Evolutionary conservation across 1,140 invertebrate genomes (phyloP), one percentile per base, ranked within the genome.

Genomic region (Cepaea nemoralis): DNA sequence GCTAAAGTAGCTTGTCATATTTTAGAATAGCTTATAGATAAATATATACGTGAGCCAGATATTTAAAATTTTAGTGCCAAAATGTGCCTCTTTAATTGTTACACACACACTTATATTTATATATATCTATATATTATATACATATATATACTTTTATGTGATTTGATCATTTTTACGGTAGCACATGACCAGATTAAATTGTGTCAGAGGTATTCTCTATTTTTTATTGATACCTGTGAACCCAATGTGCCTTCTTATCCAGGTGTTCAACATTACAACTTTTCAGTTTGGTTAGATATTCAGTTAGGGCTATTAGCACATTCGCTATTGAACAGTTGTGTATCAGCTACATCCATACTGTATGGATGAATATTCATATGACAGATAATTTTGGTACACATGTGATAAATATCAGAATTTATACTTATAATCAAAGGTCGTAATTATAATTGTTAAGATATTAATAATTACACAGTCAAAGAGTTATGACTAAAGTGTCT

Each of bases 81-180:
- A 63, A 63, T 63, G 59, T 63, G 59, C 59, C 59, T 63, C 59
- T 31, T 31, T 31, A 31, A 63, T 63, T 63, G 59, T 31, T 63
- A 63, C 10, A 63, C 33, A 31, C 33, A 59, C n/a, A 59, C n/a
- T 14, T 63, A 31, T 63, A 63, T 63, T 1, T 27, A 31, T 63
- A 63, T 63, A 31, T 27, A 31, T n/a, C n/a, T n/a, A n/a, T n/a
- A n/a, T n/a, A n/a, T n/a, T 63, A 63, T 63, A 31, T 27, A 31
- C 33, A 31, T 63, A 63, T 63, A 63, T 63, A 6, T 5, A 59
- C 14, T 24, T 59, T 6, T 27, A 31, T 63, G 59, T 63, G 59
- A 63, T 63, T 63, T 63, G 2, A 63, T 63, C 27, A 31, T 63
- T 27, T 63, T 31, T 63, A 27, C 33, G 59, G n/a, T 63, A 63